These are phyloP conservation scores for Paradoxurus hermaphroditus DNA, from an alignment of 2,113 vertebrate genomes.

Conservation along the genomic window DNA sequence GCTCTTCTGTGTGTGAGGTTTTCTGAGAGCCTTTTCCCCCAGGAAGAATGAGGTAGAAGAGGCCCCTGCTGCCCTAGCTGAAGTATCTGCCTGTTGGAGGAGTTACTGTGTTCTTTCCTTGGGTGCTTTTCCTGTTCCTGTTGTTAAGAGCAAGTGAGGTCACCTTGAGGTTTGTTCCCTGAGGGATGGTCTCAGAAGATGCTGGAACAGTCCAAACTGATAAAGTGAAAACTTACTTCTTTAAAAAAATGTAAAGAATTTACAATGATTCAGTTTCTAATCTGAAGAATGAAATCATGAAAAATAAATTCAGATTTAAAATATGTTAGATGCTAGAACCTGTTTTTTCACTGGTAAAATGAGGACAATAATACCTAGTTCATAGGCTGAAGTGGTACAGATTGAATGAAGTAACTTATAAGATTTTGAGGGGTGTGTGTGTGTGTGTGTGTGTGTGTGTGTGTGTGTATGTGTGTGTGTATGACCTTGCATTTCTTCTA, in stretches of 20 bases:
- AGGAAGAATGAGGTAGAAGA: neutral
- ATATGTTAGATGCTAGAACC: neutral
- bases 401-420: neutral
- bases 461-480: too few species aligned
- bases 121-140: neutral
- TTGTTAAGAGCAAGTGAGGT: neutral
- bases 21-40: neutral
- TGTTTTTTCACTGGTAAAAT: neutral
- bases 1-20: neutral
- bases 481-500: neutral
- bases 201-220: neutral
- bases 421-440: neutral
- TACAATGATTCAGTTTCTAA: neutral
- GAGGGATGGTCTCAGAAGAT: neutral
- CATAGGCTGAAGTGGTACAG: too few species aligned
- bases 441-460: neutral
- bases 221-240: neutral
- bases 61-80: neutral
- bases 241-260: neutral
- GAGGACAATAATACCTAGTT: neutral
- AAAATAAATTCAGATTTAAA: neutral
- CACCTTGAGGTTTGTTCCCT: neutral
- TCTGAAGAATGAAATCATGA: neutral
- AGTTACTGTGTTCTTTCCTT: neutral
- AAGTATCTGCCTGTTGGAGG: neutral